Conservation (phyloP, 2,797 vertebrate species). For the Botia almorhae region DNA sequence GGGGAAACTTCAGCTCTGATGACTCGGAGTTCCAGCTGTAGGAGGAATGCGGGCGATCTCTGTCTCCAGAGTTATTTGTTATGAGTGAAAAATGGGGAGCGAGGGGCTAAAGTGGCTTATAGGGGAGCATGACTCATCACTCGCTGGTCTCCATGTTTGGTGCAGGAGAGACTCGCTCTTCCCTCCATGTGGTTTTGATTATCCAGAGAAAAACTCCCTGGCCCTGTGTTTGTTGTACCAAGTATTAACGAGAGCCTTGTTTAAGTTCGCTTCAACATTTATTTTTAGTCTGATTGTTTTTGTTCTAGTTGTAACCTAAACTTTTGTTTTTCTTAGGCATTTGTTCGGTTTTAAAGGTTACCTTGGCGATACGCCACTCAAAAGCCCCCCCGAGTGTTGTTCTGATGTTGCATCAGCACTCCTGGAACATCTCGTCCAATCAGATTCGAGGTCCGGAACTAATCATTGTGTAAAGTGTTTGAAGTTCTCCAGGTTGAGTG, state of each 20-base stretch:
- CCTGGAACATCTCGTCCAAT: not conserved
- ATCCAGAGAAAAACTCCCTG: conserved; percentile 27
- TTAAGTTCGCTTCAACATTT: conserved; percentile 4
- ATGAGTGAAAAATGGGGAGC: conserved; percentile 44
- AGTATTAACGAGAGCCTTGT: conserved; percentile 4
- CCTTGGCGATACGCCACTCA: not conserved
- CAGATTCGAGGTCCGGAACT: not conserved
- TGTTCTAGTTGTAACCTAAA: conserved; percentile 11
- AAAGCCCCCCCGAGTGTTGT: not conserved
- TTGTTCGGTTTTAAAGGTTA: not conserved
- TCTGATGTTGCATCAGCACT: not conserved
- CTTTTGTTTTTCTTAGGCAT: not conserved
- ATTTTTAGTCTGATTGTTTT: conserved; percentile 23
- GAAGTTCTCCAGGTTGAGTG: not conserved
- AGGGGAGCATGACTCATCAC: conserved; percentile 59
- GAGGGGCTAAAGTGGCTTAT: conserved; percentile 42
- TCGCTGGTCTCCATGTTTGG: conserved; percentile 62
- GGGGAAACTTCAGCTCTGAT: not conserved
- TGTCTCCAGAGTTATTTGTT: conserved; percentile 16
- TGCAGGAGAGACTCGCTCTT: conserved; percentile 38
- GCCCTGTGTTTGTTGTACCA: not conserved
- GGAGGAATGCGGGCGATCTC: conserved; percentile 48
- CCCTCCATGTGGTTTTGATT: conserved; percentile 57
- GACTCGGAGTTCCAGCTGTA: conserved; percentile 30
- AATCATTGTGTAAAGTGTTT: not conserved